Evolutionary conservation across 1,140 invertebrate genomes (phyloP), one percentile per base, ranked within the genome.

Genomic region (Drosophila watanabei): DNA sequence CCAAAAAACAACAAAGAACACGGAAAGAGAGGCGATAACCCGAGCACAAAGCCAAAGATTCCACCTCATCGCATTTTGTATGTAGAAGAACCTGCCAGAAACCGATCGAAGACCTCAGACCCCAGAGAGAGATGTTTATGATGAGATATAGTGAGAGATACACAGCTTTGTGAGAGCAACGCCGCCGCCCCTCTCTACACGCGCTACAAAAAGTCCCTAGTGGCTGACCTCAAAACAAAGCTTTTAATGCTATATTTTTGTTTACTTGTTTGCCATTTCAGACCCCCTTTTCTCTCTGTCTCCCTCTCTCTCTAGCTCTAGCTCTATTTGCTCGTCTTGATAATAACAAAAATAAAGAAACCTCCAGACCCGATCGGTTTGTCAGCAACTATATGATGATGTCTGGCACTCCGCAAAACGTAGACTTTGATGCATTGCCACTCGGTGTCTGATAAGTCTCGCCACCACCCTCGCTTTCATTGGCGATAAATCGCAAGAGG

Each of bases 201-300:
- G 30, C 58, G 57, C 41, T 32, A 18, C 5, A 41, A 30, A 56
- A 32, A 35, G 35, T 48, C 41, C 63, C 69, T 64, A 64, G 20
- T 59, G 49, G 46, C 49, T 71, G 83, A 75, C 63, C 82, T 62
- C 81, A 71, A 80, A 84, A 75, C 35, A 51, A 60, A 69, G 75
- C 72, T 75, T 75, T 75, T 56, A 41, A 51, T 43, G 75, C 58
- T 54, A 56, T 79, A 75, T 79, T 79, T 79, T 79, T 79, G 65
- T 79, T 79, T 79, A 62, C 58, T 78, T 68, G 49, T 54, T 78
- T 78, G 68, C 69, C 66, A 73, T 73, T 73, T 35, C 18, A 37
- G 24, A n/a, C 4, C 64, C 13, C 54, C 18, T 33, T 20, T 24
- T 37, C 39, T 24, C 24, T 41, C 20, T 14, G 20, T 33, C 39